Conservation (phyloP, 2,888 invertebrate genomes). For the Strigamia transsilvanica region DNA sequence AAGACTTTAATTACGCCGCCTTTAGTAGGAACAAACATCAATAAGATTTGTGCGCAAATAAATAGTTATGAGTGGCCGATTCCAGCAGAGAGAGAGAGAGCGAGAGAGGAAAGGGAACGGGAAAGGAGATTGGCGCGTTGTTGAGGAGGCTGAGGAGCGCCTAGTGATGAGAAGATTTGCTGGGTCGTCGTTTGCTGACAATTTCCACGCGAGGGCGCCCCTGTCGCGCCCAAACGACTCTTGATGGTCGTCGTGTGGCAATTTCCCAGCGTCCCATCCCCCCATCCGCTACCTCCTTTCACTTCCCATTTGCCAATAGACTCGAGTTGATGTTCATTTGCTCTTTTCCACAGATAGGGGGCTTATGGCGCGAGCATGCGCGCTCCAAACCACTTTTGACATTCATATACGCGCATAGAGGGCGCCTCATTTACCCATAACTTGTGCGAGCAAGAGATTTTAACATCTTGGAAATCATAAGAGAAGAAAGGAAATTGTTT, state of each 20-base stretch:
- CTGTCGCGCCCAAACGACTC: conserved; percentile 8
- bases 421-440: conserved; percentile 8
- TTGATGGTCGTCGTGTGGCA: conserved; percentile 8
- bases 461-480: background rate
- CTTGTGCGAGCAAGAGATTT: conserved; percentile 2
- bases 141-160: too few relatives aligned
- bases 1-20: background rate
- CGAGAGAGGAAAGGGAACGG: too few relatives aligned
- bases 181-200: conserved; percentile 8
- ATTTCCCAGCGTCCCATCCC: background rate
- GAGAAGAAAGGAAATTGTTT: conserved; percentile 8
- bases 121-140: background rate
- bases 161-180: conserved; percentile 2
- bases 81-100: background rate
- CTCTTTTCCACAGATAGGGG: conserved; percentile 2
- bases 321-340: conserved; percentile 8
- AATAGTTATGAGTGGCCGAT: background rate
- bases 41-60: background rate
- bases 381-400: background rate
- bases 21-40: background rate
- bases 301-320: conserved; percentile 8
- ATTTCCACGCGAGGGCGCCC: conserved; percentile 7
- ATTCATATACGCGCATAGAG: background rate
- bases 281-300: background rate
- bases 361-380: background rate